Conservation (phyloP, 2,797 vertebrate species). For the Euthynnus affinis region DNA sequence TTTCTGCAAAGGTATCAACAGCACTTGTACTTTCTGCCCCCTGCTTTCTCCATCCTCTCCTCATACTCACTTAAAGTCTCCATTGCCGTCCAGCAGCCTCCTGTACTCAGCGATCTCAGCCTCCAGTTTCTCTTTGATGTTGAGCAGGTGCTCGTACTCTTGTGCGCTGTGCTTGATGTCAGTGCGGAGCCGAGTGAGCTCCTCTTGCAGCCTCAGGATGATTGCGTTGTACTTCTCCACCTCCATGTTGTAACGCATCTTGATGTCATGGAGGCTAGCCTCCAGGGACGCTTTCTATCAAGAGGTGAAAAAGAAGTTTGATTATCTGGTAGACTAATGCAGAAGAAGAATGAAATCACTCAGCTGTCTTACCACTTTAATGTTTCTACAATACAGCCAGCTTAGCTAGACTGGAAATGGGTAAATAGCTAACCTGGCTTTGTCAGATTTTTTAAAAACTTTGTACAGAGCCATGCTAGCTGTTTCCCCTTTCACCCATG, state of each 20-base stretch:
- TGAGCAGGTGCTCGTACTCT: constrained; percentile 89
- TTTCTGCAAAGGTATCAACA: neutral
- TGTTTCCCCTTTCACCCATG: too few relatives aligned
- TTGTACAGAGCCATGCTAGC: too few relatives aligned
- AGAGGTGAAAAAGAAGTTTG: neutral
- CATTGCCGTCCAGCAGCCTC: constrained; percentile 89
- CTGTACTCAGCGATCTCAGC: constrained; percentile 92
- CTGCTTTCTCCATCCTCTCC: neutral
- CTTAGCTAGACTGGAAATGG: neutral
- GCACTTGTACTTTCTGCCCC: neutral
- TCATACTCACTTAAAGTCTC: constrained; percentile 83
- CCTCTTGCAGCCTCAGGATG: constrained; percentile 83
- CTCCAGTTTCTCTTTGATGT: constrained; percentile 93
- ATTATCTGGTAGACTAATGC: neutral
- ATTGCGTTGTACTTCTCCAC: constrained; percentile 85
- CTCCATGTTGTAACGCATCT: constrained; percentile 84
- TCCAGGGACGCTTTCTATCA: constrained; percentile 87
- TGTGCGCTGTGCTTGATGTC: constrained; percentile 86
- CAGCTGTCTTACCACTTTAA: neutral
- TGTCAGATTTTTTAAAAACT: too few relatives aligned
- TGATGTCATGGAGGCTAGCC: constrained; percentile 84
- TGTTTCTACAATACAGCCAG: neutral
- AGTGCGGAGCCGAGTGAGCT: constrained; percentile 82
- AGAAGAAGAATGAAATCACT: neutral
- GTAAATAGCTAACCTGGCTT: too few relatives aligned